phyloP scores from a whole-genome alignment of 2,797 vertebrate genomes.

The Chelon labrosus region DNA sequence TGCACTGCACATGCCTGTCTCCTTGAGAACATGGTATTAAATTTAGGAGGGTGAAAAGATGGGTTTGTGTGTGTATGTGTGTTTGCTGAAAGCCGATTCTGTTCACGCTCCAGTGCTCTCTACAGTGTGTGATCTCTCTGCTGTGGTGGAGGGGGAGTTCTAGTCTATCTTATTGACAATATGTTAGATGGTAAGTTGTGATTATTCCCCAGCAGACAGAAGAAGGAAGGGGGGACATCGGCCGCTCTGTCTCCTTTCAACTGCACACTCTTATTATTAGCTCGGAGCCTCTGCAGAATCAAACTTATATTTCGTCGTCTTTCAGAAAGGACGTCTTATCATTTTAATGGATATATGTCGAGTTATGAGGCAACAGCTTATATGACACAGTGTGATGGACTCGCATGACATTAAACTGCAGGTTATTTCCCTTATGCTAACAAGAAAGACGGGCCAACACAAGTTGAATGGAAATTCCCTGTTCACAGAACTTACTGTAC shows the following conservation, averaged over 20 bases:
- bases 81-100: conserved; percentile 60
- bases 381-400: neutral
- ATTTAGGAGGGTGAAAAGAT: conserved; percentile 43
- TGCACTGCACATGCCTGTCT: conserved; percentile 30
- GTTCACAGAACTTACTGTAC: no score
- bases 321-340: conserved; percentile 7
- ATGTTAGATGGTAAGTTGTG: conserved; percentile 73
- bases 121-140: conserved; percentile 71
- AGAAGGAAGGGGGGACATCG: conserved; percentile 69
- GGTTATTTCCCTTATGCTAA: neutral
- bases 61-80: conserved; percentile 1
- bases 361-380: neutral
- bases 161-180: conserved; percentile 76
- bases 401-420: neutral
- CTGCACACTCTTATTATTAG: conserved; percentile 52
- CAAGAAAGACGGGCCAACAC: neutral
- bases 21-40: conserved; percentile 45
- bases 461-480: neutral
- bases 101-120: conserved; percentile 70
- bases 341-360: neutral
- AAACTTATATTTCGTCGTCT: conserved; percentile 35
- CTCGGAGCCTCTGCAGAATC: conserved; percentile 30
- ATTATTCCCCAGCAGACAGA: conserved; percentile 65
- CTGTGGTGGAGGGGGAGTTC: conserved; percentile 46
- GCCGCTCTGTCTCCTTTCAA: conserved; percentile 58